Evolutionary conservation across 1,140 invertebrate genomes (phyloP).

Genomic region (Gryllus bimaculatus): DNA sequence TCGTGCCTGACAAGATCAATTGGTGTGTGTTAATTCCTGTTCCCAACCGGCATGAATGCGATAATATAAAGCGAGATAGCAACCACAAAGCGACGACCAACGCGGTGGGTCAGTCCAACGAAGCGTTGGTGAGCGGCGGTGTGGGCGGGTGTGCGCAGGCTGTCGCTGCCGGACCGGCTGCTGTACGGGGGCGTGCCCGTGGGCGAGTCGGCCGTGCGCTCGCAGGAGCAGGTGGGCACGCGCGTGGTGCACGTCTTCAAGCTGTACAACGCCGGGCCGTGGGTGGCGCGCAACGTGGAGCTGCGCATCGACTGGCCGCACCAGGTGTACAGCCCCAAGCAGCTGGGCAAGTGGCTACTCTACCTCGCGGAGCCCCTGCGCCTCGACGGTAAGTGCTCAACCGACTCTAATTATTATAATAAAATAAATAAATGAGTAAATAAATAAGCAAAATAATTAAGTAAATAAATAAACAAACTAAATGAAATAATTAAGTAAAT

Average conservation of each 20-base stretch:
- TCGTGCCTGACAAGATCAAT: too few species aligned
- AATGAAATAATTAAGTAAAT: too few species aligned
- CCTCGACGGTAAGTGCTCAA: background rate
- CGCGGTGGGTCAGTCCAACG: too few species aligned
- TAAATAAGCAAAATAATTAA: too few species aligned
- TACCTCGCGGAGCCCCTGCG: conserved; percentile 61
- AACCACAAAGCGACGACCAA: too few species aligned
- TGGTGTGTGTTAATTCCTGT: too few species aligned
- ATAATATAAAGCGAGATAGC: too few species aligned
- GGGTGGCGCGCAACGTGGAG: conserved; percentile 63
- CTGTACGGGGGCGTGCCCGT: conserved; percentile 76
- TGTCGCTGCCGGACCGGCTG: conserved; percentile 55
- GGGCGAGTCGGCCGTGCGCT: conserved; percentile 71
- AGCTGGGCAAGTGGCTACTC: conserved; percentile 78
- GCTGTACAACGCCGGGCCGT: conserved; percentile 78
- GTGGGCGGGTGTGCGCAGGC: background rate
- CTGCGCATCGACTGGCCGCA: conserved; percentile 84
- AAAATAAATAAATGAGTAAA: too few species aligned
- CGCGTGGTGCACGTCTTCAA: conserved; percentile 76
- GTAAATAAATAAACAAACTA: too few species aligned
- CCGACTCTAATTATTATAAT: too few species aligned
- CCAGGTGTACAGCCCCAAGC: conserved; percentile 68
- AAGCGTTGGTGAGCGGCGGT: too few species aligned
- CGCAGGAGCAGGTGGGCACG: conserved; percentile 76
- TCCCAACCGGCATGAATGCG: too few species aligned